Evolutionary conservation across 2,888 invertebrate genomes (phyloP).

Genomic region (Meghimatium bilineatum): DNA sequence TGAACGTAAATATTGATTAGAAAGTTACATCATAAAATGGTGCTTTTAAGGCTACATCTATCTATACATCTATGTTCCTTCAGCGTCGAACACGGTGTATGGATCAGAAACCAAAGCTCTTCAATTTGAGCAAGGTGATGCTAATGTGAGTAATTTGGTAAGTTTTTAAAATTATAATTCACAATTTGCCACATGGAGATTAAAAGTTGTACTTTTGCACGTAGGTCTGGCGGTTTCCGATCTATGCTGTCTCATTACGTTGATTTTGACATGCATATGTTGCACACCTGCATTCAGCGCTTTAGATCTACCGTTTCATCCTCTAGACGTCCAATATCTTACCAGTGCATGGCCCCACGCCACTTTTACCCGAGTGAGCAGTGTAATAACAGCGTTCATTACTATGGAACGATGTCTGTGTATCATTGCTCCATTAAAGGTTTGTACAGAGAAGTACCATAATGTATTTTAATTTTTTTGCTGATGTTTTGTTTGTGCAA

Average conservation of each 20-base stretch:
- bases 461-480: too few species aligned
- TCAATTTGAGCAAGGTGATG: too few species aligned
- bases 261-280: not conserved
- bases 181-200: not conserved
- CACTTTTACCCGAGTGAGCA: not conserved
- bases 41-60: too few species aligned
- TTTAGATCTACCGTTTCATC: not conserved
- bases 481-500: too few species aligned
- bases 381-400: slow-evolving; percentile 8
- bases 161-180: not conserved
- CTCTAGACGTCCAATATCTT: not conserved
- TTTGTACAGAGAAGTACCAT: too few species aligned
- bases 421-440: not conserved
- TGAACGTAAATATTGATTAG: too few species aligned
- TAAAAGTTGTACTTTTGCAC: not conserved
- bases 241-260: not conserved
- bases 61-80: too few species aligned
- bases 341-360: not conserved
- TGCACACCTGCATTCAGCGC: not conserved
- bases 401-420: slow-evolving; percentile 16
- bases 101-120: too few species aligned
- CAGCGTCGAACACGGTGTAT: too few species aligned
- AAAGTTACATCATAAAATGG: too few species aligned
- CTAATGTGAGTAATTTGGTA: not conserved
- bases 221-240: slow-evolving; percentile 16